A percentile compares a stretch with the other conserved stretches of the same genome.
phyloP scores from a whole-genome alignment of 2,113 vertebrate species.

The Tachycineta bicolor region DNA sequence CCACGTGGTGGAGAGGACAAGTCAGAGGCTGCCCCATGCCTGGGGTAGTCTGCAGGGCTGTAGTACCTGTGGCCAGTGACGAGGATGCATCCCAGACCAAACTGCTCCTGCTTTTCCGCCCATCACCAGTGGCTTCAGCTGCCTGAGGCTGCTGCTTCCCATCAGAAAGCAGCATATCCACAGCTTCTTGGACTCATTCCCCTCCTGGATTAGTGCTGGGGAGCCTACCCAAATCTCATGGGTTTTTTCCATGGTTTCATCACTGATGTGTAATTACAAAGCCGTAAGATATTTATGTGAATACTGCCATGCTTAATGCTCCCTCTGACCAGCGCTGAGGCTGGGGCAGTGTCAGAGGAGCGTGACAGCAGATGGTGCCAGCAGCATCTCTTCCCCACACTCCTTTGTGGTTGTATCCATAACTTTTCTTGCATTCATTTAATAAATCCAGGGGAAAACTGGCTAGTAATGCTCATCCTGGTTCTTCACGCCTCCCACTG shows the following conservation, averaged over 20 bases:
- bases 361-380: not conserved
- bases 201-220: not conserved
- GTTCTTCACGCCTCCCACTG: not conserved
- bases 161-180: not conserved
- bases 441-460: not conserved
- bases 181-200: not conserved
- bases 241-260: not conserved
- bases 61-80: not conserved
- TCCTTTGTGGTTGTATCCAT: not conserved
- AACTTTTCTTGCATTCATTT: not conserved
- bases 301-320: not conserved
- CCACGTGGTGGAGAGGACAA: not conserved
- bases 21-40: not conserved
- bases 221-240: not conserved
- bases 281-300: not conserved
- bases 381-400: not conserved
- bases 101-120: not conserved
- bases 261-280: not conserved
- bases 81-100: not conserved
- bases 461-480: not conserved
- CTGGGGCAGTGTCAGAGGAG: not conserved
- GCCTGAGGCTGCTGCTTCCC: not conserved
- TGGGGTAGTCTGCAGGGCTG: not conserved
- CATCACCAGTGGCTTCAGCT: not conserved
- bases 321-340: not conserved